phyloP scores from a whole-genome alignment of 2,113 vertebrate genomes.

The Suricata suricatta region DNA sequence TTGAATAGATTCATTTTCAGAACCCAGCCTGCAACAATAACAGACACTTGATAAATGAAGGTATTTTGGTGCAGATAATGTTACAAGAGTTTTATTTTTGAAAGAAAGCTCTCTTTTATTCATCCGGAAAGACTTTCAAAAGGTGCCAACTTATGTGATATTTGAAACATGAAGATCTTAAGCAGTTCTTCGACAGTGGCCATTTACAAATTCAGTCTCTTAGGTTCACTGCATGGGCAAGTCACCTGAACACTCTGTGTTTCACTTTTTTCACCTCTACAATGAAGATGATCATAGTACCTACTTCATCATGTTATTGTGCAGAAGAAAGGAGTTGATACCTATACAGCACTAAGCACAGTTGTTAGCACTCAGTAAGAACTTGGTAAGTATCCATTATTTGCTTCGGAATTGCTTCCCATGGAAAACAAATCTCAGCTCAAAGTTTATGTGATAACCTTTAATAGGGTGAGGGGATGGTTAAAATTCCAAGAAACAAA shows the following conservation, averaged over 20 bases:
- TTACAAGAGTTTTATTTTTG: not conserved
- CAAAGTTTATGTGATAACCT: not conserved
- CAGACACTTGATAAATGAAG: not conserved
- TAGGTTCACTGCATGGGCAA: not conserved
- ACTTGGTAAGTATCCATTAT: not conserved
- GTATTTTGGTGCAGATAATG: not conserved
- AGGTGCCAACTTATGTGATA: not conserved
- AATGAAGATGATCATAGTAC: not conserved
- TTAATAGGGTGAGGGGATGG: not conserved
- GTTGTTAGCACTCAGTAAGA: not conserved
- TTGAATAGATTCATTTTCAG: slow-evolving; percentile 14
- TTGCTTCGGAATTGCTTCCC: not conserved
- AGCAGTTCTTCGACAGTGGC: not conserved
- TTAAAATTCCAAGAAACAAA: not conserved
- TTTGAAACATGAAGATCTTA: not conserved
- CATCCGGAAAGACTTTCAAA: not conserved
- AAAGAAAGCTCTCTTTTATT: not conserved
- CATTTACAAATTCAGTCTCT: not conserved
- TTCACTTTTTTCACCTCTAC: not conserved
- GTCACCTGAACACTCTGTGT: not conserved
- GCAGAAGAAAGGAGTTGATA: not conserved
- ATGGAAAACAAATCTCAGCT: not conserved
- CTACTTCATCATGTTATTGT: not conserved
- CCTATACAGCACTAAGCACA: not conserved
- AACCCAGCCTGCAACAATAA: not conserved